These are phyloP conservation scores for Podocnemis expansa DNA, from an alignment of 2,113 vertebrate genomes.

Conservation along the genomic window DNA sequence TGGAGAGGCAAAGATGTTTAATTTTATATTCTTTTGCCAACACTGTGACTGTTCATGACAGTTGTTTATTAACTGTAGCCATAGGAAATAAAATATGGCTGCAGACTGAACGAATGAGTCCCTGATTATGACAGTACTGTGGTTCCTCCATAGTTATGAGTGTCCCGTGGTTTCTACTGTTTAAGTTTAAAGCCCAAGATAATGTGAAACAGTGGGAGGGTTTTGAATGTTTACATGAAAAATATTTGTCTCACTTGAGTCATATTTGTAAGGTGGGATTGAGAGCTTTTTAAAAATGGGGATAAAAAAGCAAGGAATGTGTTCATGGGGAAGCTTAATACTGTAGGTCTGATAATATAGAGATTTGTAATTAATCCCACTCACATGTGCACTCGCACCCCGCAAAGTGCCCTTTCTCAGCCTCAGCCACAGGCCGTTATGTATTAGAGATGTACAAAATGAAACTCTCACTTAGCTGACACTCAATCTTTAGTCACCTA, in stretches of 20 bases:
- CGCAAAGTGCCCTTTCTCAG: not conserved
- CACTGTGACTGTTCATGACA: not conserved
- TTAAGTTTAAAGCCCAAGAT: not conserved
- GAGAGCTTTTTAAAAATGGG: not conserved
- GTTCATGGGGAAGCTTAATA: rapidly evolving
- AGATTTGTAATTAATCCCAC: not conserved
- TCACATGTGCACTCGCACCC: too few species aligned
- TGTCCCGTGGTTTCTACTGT: not conserved
- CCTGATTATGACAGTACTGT: too few species aligned
- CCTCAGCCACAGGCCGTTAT: not conserved
- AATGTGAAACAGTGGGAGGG: not conserved
- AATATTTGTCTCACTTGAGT: rapidly evolving
- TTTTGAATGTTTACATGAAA: not conserved
- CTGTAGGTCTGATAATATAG: rapidly evolving
- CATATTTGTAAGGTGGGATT: not conserved
- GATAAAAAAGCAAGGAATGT: not conserved
- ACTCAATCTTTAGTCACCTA: not conserved
- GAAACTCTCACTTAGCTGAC: not conserved
- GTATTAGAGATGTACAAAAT: not conserved
- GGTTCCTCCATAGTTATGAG: not conserved
- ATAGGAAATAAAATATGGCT: not conserved
- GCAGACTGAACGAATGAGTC: too few species aligned
- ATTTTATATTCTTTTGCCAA: not conserved
- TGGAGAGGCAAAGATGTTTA: not conserved
- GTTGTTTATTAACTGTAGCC: not conserved